Evolutionary conservation across 1,140 invertebrate species (phyloP), one percentile per base, ranked within the genome.

Genomic region (Heliothis virescens): DNA sequence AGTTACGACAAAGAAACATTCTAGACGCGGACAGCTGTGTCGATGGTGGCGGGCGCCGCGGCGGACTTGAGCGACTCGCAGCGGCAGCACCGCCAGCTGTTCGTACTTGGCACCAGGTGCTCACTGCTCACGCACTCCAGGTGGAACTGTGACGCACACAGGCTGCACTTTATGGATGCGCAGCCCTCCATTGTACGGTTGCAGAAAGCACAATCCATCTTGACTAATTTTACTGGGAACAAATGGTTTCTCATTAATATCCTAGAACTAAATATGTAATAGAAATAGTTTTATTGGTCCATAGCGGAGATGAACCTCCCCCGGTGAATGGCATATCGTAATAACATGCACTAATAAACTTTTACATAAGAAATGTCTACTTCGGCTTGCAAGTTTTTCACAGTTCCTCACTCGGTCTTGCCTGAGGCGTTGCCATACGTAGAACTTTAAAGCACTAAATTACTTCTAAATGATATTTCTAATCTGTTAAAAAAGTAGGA

Each of bases 111-210:
- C 3, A 89, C 79, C 71, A 89, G 82, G n/a, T 87, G 82, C 59
- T 89, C 88, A 67, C 87, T 90, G 79, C 84, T 89, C 60, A 90
- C 83, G 73, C 90, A 92, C 84, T 91, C 90, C 81, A 92, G 79
- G 82, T 92, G 90, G 69, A 85, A 92, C 63, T 92, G 87, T 1
- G 87, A 90, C 10, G 85, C 81, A 62, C 91, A 92, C 16, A 83
- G 75, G 77, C 91, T 91, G 82, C 90, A 92, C n/a, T 89, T 92
- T 10, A 92, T 90, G 0, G 85, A 89, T 1, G 91, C 90, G 41
- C 89, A 91, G 3, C 89, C 91, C 60, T 89, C 83, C 80, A 87
- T 89, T 15, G 87, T 87, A 50, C 86, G 86, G 62, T 91, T 90
- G 73, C 89, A 90, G 63, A 83, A 83, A 11, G 87, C 89, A 80